These are phyloP conservation scores for Melipona beecheii DNA, from an alignment of 2,888 invertebrate genomes.

Conservation along the genomic window DNA sequence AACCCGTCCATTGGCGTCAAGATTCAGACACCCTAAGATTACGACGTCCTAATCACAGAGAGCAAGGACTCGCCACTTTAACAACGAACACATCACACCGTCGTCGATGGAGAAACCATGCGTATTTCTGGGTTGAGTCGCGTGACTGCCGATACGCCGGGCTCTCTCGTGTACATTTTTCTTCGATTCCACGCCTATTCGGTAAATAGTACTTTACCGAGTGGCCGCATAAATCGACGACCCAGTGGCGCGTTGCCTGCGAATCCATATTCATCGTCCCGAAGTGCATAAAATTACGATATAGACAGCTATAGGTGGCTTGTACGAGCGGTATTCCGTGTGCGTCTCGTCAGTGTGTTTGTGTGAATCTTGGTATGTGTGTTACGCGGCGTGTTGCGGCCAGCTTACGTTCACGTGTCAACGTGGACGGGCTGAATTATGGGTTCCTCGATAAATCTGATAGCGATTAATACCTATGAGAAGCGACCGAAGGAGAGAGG, in stretches of 20 bases:
- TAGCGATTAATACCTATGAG: conserved; percentile 71
- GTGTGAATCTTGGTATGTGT: conserved; percentile 42
- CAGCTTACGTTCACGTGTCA: conserved; percentile 73
- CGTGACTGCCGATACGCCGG: conserved; percentile 42
- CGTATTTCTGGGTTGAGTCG: conserved; percentile 24
- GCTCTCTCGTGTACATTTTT: conserved; percentile 53
- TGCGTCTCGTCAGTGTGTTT: background rate
- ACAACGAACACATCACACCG: background rate
- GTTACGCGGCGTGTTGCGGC: conserved; percentile 34
- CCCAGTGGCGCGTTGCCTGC: conserved; percentile 68
- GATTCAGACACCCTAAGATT: no score
- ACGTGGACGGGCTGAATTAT: conserved; percentile 68
- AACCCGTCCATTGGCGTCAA: background rate
- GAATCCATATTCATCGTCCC: conserved; percentile 82
- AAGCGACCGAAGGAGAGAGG: conserved; percentile 58
- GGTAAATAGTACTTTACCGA: conserved; percentile 60
- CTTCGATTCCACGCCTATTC: conserved; percentile 64
- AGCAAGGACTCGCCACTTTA: background rate
- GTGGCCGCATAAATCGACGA: conserved; percentile 67
- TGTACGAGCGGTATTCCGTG: conserved; percentile 28
- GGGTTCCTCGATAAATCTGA: conserved; percentile 71
- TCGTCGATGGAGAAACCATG: background rate
- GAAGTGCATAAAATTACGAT: conserved; percentile 83
- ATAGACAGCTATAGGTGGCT: conserved; percentile 59
- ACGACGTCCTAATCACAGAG: background rate